Conservation (phyloP, 2,113 vertebrate species). For the Macheiramphus alcinus region DNA sequence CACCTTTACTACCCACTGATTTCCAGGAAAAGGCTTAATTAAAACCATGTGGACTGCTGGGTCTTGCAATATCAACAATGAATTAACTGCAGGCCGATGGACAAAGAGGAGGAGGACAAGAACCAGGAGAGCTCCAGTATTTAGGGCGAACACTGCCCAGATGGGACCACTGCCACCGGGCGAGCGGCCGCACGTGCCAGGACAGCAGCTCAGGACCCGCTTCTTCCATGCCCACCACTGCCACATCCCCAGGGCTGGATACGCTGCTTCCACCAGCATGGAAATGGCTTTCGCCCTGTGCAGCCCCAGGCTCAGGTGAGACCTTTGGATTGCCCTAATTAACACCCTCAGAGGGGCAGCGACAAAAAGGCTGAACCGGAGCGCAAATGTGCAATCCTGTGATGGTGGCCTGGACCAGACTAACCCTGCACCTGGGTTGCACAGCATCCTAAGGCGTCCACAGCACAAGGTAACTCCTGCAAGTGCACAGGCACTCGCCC, state of each 20-base stretch:
- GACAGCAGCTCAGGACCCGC: neutral
- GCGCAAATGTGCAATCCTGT: neutral
- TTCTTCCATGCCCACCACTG: neutral
- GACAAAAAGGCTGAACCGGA: neutral
- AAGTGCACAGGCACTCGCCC: neutral
- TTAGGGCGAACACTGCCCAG: neutral
- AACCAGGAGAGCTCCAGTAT: neutral
- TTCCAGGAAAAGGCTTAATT: neutral
- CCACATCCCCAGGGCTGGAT: neutral
- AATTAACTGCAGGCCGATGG: neutral
- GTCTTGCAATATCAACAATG: neutral
- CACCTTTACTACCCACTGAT: neutral
- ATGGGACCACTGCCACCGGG: fast-evolving
- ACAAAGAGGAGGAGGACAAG: neutral
- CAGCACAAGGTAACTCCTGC: neutral
- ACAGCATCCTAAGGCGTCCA: neutral
- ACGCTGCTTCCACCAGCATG: fast-evolving
- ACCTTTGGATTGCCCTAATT: neutral
- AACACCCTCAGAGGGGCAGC: neutral
- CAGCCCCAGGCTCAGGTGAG: neutral
- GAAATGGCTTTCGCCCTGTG: fast-evolving
- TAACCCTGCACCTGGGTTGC: neutral
- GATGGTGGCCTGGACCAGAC: neutral
- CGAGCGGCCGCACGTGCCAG: fast-evolving
- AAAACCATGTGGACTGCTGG: neutral